A percentile compares a stretch with the other conserved stretches of the same genome.
Evolutionary conservation across 1,140 invertebrate genomes (phyloP).

Genomic region (Drosophila paulistorum): DNA sequence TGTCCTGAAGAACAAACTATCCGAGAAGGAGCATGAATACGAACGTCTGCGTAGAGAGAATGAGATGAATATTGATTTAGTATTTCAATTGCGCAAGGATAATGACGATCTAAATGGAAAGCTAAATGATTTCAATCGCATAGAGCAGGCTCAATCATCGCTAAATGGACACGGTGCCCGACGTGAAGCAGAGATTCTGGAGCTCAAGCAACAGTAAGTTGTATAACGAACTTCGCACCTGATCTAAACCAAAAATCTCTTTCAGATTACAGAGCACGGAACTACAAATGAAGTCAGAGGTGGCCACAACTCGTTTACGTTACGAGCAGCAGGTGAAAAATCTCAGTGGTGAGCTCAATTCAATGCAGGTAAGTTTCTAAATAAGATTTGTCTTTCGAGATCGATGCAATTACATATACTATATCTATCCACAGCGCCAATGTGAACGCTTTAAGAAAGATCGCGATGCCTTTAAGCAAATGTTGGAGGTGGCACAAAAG

Average conservation of each 20-base stretch:
- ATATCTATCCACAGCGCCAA: slow-evolving; percentile 58
- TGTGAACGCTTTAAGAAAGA: slow-evolving; percentile 91
- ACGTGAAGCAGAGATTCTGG: slow-evolving; percentile 90
- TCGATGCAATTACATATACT: not conserved
- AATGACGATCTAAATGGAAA: slow-evolving; percentile 92
- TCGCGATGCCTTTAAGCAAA: slow-evolving; percentile 95
- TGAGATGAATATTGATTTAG: slow-evolving; percentile 88
- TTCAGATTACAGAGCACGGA: slow-evolving; percentile 89
- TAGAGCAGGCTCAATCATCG: slow-evolving; percentile 91
- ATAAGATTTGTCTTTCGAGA: too few relatives aligned
- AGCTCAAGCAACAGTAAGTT: slow-evolving; percentile 86
- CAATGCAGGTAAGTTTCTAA: slow-evolving; percentile 87
- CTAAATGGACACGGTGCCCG: slow-evolving; percentile 89
- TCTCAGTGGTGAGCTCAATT: slow-evolving; percentile 93
- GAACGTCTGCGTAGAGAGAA: slow-evolving; percentile 89
- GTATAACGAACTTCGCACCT: not conserved
- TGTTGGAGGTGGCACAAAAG: slow-evolving; percentile 93
- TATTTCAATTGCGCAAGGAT: slow-evolving; percentile 88
- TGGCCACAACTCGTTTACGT: slow-evolving; percentile 92
- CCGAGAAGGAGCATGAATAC: slow-evolving; percentile 90
- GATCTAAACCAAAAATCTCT: slow-evolving; percentile 4
- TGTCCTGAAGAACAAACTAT: slow-evolving; percentile 87
- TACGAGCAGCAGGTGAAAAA: slow-evolving; percentile 94
- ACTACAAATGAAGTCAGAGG: slow-evolving; percentile 91
- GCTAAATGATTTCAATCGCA: slow-evolving; percentile 93